A percentile compares a stretch with the other conserved stretches of the same genome.
phyloP scores from a whole-genome alignment of 2,113 vertebrate genomes.

The Pimephales promelas region DNA sequence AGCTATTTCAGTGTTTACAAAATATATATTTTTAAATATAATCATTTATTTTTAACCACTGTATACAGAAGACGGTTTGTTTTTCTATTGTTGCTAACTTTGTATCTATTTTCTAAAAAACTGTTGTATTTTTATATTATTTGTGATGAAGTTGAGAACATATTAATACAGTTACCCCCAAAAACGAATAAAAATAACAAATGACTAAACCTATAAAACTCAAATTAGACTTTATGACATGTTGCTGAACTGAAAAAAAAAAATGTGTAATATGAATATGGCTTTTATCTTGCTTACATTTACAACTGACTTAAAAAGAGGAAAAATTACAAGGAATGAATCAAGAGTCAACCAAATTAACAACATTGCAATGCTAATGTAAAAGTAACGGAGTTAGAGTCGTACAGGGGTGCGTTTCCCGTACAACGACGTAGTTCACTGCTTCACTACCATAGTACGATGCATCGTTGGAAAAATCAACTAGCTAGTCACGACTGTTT shows the following conservation, averaged over 20 bases:
- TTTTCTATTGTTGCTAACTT: not conserved
- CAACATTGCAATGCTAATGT: not conserved
- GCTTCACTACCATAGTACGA: no score
- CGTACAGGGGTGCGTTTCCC: no score
- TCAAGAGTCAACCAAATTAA: not conserved
- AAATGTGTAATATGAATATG: not conserved
- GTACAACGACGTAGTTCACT: no score
- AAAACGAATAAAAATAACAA: not conserved
- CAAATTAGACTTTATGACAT: not conserved
- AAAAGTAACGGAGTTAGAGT: not conserved
- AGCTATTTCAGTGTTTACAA: no score
- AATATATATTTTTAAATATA: no score
- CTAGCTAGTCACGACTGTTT: no score
- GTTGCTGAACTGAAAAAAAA: not conserved
- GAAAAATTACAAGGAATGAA: not conserved
- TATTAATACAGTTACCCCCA: not conserved
- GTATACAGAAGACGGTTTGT: no score
- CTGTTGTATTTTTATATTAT: not conserved
- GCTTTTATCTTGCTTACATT: not conserved
- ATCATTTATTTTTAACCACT: no score
- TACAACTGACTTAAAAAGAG: not conserved
- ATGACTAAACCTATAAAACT: no score
- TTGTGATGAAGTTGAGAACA: not conserved
- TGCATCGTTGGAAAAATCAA: no score
- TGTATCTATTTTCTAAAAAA: not conserved